phyloP scores from a whole-genome alignment of 53 echinoderm and acorn worm genomes.

The Henricia sp. region DNA sequence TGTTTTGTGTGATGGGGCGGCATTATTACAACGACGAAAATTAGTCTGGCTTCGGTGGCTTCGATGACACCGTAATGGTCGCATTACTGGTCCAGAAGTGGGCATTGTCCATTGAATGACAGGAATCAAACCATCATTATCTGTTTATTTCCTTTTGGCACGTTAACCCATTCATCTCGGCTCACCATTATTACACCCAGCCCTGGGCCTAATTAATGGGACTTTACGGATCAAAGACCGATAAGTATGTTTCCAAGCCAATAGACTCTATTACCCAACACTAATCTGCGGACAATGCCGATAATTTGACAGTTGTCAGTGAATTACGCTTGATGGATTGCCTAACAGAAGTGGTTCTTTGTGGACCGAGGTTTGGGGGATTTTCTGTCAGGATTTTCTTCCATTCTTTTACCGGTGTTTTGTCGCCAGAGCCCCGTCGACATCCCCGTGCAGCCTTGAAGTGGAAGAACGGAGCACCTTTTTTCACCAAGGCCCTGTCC shows the following conservation, averaged over 20 bases:
- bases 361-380: neutral
- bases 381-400: neutral
- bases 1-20: no score
- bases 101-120: no score
- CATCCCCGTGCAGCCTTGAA: conserved; percentile 9
- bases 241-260: conserved; percentile 19
- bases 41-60: no score
- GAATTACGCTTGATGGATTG: conserved; percentile 33
- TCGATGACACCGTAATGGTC: no score
- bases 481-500: neutral
- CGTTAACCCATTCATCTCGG: neutral
- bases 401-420: neutral
- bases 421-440: neutral
- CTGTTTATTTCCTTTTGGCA: neutral
- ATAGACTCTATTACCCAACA: conserved; percentile 20
- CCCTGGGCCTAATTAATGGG: conserved; percentile 44
- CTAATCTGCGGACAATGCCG: conserved; percentile 55
- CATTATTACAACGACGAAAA: no score
- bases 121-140: neutral
- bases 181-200: neutral
- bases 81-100: no score
- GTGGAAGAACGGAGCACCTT: neutral
- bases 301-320: conserved; percentile 56
- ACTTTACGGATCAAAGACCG: conserved; percentile 7
- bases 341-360: no score